Conservation (phyloP, 2,113 vertebrate genomes). For the Thunnus maccoyii region DNA sequence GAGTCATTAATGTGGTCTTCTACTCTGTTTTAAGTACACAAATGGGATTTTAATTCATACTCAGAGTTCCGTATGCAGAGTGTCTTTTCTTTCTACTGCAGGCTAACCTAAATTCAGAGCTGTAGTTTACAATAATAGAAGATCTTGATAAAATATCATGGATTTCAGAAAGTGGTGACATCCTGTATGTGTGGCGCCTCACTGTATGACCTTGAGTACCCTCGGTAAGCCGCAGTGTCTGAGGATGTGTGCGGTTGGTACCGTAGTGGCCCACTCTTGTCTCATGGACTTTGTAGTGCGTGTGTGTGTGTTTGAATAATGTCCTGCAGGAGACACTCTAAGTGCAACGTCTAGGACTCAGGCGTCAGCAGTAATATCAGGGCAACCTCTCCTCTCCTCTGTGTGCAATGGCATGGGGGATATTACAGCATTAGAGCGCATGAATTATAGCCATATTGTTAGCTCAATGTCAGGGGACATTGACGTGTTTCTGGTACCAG, state of each 20-base stretch:
- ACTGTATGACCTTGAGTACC: slow-evolving; percentile 70
- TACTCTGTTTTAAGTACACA: slow-evolving; percentile 68
- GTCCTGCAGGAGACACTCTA: slow-evolving; percentile 81
- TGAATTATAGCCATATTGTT: slow-evolving; percentile 72
- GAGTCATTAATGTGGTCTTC: slow-evolving; percentile 68
- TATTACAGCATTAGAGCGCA: slow-evolving; percentile 73
- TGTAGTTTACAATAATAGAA: slow-evolving; percentile 1
- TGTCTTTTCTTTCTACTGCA: slow-evolving; percentile 36
- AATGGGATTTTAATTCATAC: slow-evolving; percentile 69
- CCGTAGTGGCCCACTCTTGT: slow-evolving; percentile 57
- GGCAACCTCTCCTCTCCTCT: slow-evolving; percentile 67
- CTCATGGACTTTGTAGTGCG: slow-evolving; percentile 65
- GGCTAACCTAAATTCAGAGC: slow-evolving; percentile 14
- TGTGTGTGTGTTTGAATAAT: slow-evolving; percentile 81
- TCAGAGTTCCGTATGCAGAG: slow-evolving; percentile 37
- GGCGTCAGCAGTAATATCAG: slow-evolving; percentile 83
- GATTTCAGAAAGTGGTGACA: slow-evolving; percentile 21
- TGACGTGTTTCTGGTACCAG: slow-evolving; percentile 25
- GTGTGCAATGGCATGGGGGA: slow-evolving; percentile 70
- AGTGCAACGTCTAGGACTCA: slow-evolving; percentile 80
- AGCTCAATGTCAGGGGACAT: slow-evolving; percentile 69
- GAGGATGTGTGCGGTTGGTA: slow-evolving; percentile 49
- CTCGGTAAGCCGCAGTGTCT: slow-evolving; percentile 43
- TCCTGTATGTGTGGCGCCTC: slow-evolving; percentile 37
- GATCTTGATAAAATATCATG: slow-evolving; percentile 1